These are phyloP conservation scores for Atta colombica DNA, from an alignment of 1,140 invertebrate genomes.

Conservation along the genomic window DNA sequence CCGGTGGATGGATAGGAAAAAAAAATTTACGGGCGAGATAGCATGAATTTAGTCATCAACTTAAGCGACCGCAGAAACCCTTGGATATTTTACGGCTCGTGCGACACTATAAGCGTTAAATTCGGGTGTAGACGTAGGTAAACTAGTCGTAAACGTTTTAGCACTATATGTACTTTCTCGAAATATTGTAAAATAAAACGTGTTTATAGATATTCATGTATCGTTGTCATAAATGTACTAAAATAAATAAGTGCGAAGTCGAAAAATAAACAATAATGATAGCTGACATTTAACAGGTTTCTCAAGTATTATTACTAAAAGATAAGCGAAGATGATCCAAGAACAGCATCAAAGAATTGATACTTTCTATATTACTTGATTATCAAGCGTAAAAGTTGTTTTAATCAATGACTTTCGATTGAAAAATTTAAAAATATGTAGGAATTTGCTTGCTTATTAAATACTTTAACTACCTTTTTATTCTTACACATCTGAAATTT, in stretches of 20 bases:
- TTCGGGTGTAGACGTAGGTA: not conserved
- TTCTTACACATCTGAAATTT: constrained; percentile 1
- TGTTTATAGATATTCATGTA: not conserved
- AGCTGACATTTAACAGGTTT: not conserved
- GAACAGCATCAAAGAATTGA: not conserved
- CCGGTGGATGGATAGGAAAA: constrained; percentile 1
- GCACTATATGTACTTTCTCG: not conserved
- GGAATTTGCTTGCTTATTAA: too few species aligned
- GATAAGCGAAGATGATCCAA: not conserved
- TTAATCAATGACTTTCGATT: not conserved
- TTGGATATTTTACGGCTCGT: constrained; percentile 26
- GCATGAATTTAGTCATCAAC: constrained; percentile 50
- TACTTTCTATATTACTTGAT: not conserved
- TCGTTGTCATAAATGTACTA: not conserved
- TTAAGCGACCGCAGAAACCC: constrained; percentile 27
- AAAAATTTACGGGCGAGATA: constrained; percentile 44
- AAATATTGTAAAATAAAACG: not conserved
- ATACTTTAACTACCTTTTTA: not conserved
- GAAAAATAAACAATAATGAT: not conserved
- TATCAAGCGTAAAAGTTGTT: not conserved
- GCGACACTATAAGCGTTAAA: constrained; percentile 14
- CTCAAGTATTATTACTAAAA: not conserved
- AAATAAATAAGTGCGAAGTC: not conserved
- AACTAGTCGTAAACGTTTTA: not conserved
- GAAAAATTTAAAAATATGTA: not conserved